These are phyloP conservation scores for Caenorhabditis sp. DNA, from an alignment of 2,888 invertebrate species.

Conservation along the genomic window DNA sequence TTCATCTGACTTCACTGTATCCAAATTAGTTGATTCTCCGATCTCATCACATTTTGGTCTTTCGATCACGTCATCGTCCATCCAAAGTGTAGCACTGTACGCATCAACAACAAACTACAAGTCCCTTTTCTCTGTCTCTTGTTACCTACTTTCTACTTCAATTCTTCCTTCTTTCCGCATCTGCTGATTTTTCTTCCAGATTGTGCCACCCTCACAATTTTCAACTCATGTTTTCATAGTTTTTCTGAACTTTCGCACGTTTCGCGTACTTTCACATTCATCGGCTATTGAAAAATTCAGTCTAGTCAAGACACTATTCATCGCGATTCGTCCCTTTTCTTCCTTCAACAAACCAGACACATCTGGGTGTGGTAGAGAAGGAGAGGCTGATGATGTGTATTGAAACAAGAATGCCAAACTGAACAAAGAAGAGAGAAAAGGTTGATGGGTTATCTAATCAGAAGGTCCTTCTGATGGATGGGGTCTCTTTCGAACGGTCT, in stretches of 20 bases:
- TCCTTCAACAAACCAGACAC: slow-evolving; percentile 9
- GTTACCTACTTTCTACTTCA: background rate
- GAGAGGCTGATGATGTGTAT: slow-evolving; percentile 5
- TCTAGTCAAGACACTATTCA: slow-evolving; percentile 31
- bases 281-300: slow-evolving; percentile 22
- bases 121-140: background rate
- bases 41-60: slow-evolving; percentile 29
- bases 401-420: slow-evolving; percentile 13
- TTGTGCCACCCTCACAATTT: slow-evolving; percentile 19
- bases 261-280: slow-evolving; percentile 46
- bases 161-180: background rate
- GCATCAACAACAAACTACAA: background rate
- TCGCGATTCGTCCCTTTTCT: background rate
- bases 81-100: slow-evolving; percentile 16
- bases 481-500: slow-evolving; percentile 22
- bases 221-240: slow-evolving; percentile 3
- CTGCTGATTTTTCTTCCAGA: slow-evolving; percentile 9
- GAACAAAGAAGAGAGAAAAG: slow-evolving; percentile 23
- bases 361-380: slow-evolving; percentile 34
- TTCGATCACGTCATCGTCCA: slow-evolving; percentile 26
- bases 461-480: background rate
- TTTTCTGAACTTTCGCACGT: slow-evolving; percentile 31
- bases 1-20: slow-evolving; percentile 6
- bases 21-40: slow-evolving; percentile 15
- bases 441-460: slow-evolving; percentile 30